These are phyloP conservation scores for Pseudomyrmex sp. DNA, from an alignment of 1,140 invertebrate genomes.

Conservation along the genomic window DNA sequence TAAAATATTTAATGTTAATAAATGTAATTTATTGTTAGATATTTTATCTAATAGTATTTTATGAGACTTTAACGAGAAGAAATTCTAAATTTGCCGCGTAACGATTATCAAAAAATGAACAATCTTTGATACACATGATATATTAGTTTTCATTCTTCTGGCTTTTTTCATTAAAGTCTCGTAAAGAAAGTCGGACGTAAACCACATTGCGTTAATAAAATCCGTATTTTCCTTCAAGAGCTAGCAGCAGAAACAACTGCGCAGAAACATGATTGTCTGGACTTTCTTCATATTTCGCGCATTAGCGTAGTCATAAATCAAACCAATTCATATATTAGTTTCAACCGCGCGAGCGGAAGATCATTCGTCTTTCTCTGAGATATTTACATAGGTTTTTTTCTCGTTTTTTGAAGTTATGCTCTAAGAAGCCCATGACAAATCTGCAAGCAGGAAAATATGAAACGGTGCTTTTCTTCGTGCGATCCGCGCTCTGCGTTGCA, in stretches of 20 bases:
- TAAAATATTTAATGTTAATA: no score
- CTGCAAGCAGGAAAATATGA: constrained; percentile 64
- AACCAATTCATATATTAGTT: constrained; percentile 60
- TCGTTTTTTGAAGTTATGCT: constrained; percentile 10
- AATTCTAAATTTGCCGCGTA: not conserved
- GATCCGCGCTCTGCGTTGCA: not conserved
- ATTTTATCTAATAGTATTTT: not conserved
- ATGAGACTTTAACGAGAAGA: not conserved
- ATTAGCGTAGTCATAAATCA: constrained; percentile 67
- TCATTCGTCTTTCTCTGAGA: constrained; percentile 56
- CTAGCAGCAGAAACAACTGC: constrained; percentile 6
- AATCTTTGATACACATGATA: not conserved
- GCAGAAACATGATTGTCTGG: constrained; percentile 41
- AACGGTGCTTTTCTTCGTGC: constrained; percentile 1
- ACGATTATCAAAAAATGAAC: not conserved
- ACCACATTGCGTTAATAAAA: constrained; percentile 53
- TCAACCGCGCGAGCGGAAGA: constrained; percentile 23
- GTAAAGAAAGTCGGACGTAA: constrained; percentile 35
- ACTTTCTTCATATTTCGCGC: constrained; percentile 55
- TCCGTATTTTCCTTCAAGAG: constrained; percentile 41
- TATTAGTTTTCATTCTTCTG: constrained; percentile 35
- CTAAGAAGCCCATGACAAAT: constrained; percentile 68
- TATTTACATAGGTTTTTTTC: constrained; percentile 69
- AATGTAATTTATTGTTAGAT: no score
- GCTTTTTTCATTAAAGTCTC: constrained; percentile 38